Conservation (phyloP, 2,113 vertebrate genomes). For the Grallaria varia region DNA sequence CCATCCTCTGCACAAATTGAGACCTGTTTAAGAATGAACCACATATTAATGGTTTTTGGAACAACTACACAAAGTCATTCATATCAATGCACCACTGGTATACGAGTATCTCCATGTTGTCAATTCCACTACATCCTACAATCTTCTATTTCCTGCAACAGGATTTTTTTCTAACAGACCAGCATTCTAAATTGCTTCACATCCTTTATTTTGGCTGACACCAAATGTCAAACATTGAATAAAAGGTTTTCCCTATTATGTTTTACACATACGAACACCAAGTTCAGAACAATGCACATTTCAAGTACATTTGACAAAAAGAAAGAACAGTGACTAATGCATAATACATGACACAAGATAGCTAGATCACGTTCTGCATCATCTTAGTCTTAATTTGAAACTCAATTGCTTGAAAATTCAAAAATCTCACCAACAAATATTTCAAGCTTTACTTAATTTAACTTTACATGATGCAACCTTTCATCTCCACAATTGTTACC, state of each 20-base stretch:
- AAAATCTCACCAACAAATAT: background rate
- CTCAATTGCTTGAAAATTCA: background rate
- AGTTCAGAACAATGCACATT: background rate
- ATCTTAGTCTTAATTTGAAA: background rate
- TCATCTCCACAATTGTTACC: background rate
- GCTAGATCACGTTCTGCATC: background rate
- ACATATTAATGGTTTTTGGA: background rate
- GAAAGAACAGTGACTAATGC: background rate
- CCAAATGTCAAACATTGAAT: background rate
- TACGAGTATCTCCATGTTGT: background rate
- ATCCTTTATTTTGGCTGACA: background rate
- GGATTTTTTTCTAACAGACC: background rate
- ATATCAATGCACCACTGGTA: background rate
- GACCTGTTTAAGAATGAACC: constrained; percentile 76
- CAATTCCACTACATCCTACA: background rate
- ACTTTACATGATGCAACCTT: background rate
- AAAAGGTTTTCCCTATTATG: background rate
- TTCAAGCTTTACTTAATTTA: background rate
- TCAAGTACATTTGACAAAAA: background rate
- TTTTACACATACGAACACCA: background rate
- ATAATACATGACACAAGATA: background rate
- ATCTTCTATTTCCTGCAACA: background rate
- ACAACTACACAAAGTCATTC: constrained; percentile 15
- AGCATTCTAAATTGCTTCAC: background rate
- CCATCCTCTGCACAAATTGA: constrained; percentile 79